Evolutionary conservation across 2,797 vertebrate genomes (phyloP).

Genomic region (Denticeps clupeoides): DNA sequence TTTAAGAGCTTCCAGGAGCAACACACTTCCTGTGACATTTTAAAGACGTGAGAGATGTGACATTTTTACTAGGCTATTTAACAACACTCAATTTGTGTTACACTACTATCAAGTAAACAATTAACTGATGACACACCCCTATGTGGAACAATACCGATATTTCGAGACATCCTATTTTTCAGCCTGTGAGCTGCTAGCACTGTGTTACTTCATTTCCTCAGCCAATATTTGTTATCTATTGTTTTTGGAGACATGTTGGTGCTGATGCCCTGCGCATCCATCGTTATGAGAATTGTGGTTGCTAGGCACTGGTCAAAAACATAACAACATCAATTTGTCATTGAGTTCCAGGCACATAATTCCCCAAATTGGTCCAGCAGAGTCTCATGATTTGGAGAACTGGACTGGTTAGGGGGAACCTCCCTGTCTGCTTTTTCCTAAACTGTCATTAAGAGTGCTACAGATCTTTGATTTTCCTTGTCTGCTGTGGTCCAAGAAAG

Average conservation of each 20-base stretch:
- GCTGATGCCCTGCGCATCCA: not conserved
- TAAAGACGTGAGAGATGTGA: too few relatives aligned
- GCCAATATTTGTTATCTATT: slow-evolving; percentile 4
- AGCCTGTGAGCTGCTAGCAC: not conserved
- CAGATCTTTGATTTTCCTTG: too few relatives aligned
- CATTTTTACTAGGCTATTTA: too few relatives aligned
- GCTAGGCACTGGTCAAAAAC: not conserved
- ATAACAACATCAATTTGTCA: not conserved
- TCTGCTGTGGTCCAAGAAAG: too few relatives aligned
- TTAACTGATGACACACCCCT: slow-evolving; percentile 2
- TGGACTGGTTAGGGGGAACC: too few relatives aligned
- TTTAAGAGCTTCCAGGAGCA: not conserved
- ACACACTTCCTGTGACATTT: slow-evolving; percentile 2
- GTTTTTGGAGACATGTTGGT: not conserved
- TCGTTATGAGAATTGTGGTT: slow-evolving; percentile 3
- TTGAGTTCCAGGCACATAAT: too few relatives aligned
- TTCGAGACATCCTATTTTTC: not conserved
- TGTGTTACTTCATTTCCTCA: not conserved
- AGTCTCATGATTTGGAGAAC: too few relatives aligned
- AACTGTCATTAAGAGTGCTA: too few relatives aligned
- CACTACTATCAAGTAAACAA: slow-evolving; percentile 3
- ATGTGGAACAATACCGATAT: too few relatives aligned
- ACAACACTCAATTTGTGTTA: slow-evolving; percentile 1
- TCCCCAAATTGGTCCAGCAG: too few relatives aligned
- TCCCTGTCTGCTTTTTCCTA: too few relatives aligned